Conservation (phyloP, 1,140 invertebrate genomes). For the Drosophila malerkotliana region DNA sequence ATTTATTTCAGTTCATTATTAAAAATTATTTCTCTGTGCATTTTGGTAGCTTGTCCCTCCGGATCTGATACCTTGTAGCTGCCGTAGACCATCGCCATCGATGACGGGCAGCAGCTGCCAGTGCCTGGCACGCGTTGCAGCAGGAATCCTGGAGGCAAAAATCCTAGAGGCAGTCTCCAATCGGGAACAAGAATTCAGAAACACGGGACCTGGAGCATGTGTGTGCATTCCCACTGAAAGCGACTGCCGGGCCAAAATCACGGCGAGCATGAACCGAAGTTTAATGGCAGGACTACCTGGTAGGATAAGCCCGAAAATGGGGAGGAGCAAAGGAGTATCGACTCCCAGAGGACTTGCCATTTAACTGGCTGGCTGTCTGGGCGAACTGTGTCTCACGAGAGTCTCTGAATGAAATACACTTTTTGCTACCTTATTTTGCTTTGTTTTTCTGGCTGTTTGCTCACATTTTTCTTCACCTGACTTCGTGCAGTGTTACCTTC, state of each 20-base stretch:
- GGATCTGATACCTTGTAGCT: conserved; percentile 42
- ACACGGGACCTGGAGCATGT: conserved; percentile 17
- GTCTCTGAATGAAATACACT: conserved; percentile 62
- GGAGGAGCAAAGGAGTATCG: conserved; percentile 7
- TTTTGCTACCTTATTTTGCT: conserved; percentile 36
- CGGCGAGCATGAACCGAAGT: conserved; percentile 20
- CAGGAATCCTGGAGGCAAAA: conserved; percentile 6
- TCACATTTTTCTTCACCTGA: conserved; percentile 70
- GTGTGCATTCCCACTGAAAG: conserved; percentile 39
- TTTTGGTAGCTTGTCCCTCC: conserved; percentile 6
- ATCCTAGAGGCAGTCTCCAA: conserved; percentile 2
- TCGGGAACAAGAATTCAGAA: conserved; percentile 15
- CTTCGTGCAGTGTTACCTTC: conserved; percentile 16
- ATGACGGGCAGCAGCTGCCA: conserved; percentile 55
- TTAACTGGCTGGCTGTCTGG: conserved; percentile 62
- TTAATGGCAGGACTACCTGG: conserved; percentile 24
- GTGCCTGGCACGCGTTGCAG: conserved; percentile 53
- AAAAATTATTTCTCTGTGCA: conserved; percentile 4
- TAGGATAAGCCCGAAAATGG: neutral
- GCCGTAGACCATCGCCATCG: conserved; percentile 19
- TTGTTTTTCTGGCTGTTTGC: conserved; percentile 64
- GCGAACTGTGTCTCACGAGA: conserved; percentile 8
- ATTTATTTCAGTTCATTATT: too few relatives aligned
- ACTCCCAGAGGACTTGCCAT: conserved; percentile 62
- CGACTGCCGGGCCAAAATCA: conserved; percentile 56